phyloP scores from a whole-genome alignment of 2,113 vertebrate genomes.

The Chiloscyllium plagiosum region DNA sequence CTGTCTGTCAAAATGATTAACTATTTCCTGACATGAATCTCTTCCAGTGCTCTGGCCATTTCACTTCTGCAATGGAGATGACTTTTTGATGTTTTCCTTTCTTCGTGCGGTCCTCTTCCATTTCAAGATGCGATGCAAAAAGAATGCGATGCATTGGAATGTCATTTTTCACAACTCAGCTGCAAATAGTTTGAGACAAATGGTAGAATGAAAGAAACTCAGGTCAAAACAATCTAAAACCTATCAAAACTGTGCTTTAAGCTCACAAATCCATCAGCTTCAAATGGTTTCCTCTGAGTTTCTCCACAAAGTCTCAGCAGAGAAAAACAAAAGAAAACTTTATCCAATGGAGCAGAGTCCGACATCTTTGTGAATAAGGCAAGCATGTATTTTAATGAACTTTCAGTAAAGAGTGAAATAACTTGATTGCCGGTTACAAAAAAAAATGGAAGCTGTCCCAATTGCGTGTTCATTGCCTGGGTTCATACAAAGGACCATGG shows the following conservation, averaged over 20 bases:
- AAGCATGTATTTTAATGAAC: not conserved
- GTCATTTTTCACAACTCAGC: not conserved
- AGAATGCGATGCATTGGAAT: not conserved
- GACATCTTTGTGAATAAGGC: not conserved
- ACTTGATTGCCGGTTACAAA: not conserved
- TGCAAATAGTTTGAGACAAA: not conserved
- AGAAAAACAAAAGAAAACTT: not conserved
- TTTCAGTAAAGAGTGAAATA: not conserved
- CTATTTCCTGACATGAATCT: conserved; percentile 35
- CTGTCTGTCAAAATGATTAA: conserved; percentile 54
- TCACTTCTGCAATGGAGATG: not conserved
- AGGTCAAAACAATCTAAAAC: not conserved
- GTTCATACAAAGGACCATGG: not conserved
- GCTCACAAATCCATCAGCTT: not conserved
- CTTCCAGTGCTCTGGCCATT: not conserved
- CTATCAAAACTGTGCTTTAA: not conserved
- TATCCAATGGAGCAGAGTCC: not conserved
- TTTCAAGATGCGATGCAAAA: not conserved
- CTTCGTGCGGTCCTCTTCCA: not conserved
- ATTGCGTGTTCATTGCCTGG: not conserved
- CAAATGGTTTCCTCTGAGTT: not conserved
- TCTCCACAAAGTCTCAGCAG: not conserved
- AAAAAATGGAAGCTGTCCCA: not conserved
- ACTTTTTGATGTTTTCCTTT: not conserved
- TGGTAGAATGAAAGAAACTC: conserved; percentile 20